Base-by-base conservation (phyloP, 2,797 vertebrate species). In the Muscicapa striata region DNA sequence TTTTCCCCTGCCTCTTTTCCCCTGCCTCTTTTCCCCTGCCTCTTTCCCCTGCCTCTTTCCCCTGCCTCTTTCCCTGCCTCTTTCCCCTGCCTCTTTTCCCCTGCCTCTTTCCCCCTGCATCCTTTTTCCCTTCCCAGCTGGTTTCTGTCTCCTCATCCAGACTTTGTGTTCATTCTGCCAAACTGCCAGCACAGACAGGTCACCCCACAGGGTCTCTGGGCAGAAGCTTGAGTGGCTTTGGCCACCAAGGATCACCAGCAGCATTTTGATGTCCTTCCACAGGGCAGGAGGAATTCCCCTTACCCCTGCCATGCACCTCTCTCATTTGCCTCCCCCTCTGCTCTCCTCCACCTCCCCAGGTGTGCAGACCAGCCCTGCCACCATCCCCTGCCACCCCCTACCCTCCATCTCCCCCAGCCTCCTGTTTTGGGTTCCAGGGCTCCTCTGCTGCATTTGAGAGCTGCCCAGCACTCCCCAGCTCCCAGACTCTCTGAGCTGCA, bases 231-330 rank as follows among this genome's bases (percentile, higher is more conserved):
- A 3, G 38, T 64, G 62, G 36, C 36, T 77, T 78, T 54, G 26
- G 27, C 45, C 41, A 67, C n/a, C 13, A 9, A 41, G 19, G 38
- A 20, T 46, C 38, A 34, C 36, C 4, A 0, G 24, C 2, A 1
- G 63, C n/a, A 55, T 21, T 34, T 49, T 57, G 26, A 30, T 41
- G 41, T 55, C 41, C 36, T 69, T 41, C 48, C 54, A 23, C 0
- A 0, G 24, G 11, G 24, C 16, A 43, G 55, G 20, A 79, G 23
- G 67, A 68, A 76, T 41, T 48, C 32, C 16, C 17, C 10, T 73
- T n/a, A n/a, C 13, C 16, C 27, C 5, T 27, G 29, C 79, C 38
- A 21, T 1, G 1, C 15, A 46, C n/a, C 1, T 0, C 27, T 68
- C n/a, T 21, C 5, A 0, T 11, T 30, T 74, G 13, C 52, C 51